These are phyloP conservation scores for Loriculus beryllinus DNA, from an alignment of 2,797 vertebrate species.

Conservation along the genomic window DNA sequence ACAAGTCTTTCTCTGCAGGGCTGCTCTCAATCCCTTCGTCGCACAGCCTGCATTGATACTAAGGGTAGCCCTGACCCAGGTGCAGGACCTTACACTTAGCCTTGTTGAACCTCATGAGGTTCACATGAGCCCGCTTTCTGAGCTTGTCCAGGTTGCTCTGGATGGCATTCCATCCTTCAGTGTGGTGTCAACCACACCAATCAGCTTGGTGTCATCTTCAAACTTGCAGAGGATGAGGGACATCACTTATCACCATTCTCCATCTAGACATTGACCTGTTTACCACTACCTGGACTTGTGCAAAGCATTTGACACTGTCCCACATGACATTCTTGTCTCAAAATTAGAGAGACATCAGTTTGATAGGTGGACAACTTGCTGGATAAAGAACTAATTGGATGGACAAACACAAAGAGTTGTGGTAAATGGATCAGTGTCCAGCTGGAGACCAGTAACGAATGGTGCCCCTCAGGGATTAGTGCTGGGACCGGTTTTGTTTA, in stretches of 20 bases:
- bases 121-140: background rate
- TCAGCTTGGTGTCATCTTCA: background rate
- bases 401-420: no score
- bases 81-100: background rate
- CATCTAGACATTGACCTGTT: background rate
- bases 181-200: rapidly evolving
- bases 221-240: background rate
- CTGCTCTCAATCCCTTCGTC: background rate
- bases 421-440: no score
- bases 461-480: no score
- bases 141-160: background rate
- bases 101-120: background rate
- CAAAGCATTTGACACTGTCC: no score
- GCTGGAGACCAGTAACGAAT: no score
- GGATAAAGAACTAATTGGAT: background rate
- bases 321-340: no score
- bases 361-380: no score
- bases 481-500: no score
- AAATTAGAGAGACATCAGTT: no score
- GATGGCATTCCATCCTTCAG: background rate
- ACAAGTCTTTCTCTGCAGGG: background rate
- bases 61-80: rapidly evolving
- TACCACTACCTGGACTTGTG: no score
- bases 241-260: background rate
- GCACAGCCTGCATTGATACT: background rate